Evolutionary conservation across 1,140 invertebrate species (phyloP).

Genomic region (Hylaeus anthracinus): DNA sequence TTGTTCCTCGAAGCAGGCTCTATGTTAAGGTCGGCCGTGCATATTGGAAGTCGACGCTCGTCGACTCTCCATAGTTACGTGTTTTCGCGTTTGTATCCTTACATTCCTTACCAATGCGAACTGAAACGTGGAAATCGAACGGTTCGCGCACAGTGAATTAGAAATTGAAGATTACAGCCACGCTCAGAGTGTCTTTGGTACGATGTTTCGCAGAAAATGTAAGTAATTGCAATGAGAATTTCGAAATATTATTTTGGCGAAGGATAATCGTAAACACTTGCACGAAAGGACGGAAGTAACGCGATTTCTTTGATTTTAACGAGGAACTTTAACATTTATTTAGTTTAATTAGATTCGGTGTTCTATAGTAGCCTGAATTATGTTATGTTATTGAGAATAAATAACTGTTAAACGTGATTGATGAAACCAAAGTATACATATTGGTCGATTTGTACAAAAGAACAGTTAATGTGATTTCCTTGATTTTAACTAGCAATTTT

Average conservation of each 20-base stretch:
- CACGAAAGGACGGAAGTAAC: no score
- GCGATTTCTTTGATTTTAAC: no score
- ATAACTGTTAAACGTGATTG: no score
- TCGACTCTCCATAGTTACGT: neutral
- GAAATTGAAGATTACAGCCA: neutral
- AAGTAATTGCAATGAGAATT: neutral
- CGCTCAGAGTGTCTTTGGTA: neutral
- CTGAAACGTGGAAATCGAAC: neutral
- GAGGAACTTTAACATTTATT: no score
- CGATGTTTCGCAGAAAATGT: neutral
- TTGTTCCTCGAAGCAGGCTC: neutral
- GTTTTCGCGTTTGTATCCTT: neutral
- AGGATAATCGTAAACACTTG: neutral
- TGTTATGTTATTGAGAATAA: no score
- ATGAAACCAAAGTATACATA: no score
- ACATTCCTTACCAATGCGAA: neutral
- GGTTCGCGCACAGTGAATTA: neutral
- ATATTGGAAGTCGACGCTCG: constrained; percentile 12
- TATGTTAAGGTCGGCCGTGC: constrained; percentile 22
- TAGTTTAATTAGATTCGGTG: no score
- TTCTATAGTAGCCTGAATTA: no score
- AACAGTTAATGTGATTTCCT: no score
- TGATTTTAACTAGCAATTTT: no score
- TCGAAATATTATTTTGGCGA: neutral
- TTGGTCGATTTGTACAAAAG: no score